Evolutionary conservation across 2,888 invertebrate species (phyloP), one percentile per base, ranked within the genome.

Genomic region (Subacronicta megacephala): DNA sequence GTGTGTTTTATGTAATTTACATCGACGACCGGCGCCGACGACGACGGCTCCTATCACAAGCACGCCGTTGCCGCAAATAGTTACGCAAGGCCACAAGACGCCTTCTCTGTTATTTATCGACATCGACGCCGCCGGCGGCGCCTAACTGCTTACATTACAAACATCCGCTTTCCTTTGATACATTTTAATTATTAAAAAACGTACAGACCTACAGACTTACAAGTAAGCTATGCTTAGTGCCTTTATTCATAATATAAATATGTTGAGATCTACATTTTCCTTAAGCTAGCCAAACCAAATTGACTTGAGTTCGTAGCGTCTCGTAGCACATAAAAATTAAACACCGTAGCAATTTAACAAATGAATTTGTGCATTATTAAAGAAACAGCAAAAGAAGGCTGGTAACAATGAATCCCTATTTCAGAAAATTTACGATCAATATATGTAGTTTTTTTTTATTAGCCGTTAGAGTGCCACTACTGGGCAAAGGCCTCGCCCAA

Each of bases 61-160:
- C 82, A 87, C 79, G 83, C 84, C 85, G 83, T 85, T 80, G 84
- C 85, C 88, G 83, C 87, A 89, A 91, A 92, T 92, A 92, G 88
- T 88, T 88, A 82, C 75, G 82, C 92, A 89, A 93, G 92, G 93
- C 84, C 90, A 78, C 78, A 78, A 74, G 84, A 75, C 87, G 83
- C 78, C 83, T 84, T 80, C 75, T 80, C 68, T 68, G 85, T 82
- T 84, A 88, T 86, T 87, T 87, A 86, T 87, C 81, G 82, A 76
- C 77, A 83, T 78, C 79, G 77, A 71, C 75, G 78, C 72, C 75
- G 75, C 59, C 72, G 78, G 77, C 81, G 78, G 78, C 81, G 78
- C 77, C 82, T 72, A 70, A 69, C 75, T 72, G 75, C n/a, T 68
- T 58, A 65, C 54, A 72, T 76, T 65, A 67, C 68, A 78, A 84